Evolutionary conservation across 2,888 invertebrate genomes (phyloP).

Genomic region (Nomada fabriciana): DNA sequence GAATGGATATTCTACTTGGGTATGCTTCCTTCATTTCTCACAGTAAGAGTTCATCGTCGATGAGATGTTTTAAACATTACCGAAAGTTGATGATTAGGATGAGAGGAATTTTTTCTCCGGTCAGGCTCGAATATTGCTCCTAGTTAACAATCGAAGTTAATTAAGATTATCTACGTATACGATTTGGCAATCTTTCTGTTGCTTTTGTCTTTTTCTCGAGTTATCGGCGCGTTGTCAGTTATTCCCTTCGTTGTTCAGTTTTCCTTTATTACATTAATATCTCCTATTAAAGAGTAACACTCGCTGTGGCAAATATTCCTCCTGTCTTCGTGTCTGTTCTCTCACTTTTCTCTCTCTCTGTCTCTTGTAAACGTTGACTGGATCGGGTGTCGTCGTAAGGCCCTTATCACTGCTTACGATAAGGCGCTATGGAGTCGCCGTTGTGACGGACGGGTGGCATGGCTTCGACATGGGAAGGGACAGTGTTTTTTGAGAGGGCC

Average conservation of each 20-base stretch:
- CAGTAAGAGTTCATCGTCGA: background rate
- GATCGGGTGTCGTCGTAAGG: too few species aligned
- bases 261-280: slow-evolving; percentile 8
- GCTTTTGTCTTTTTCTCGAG: background rate
- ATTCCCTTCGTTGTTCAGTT: background rate
- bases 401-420: too few species aligned
- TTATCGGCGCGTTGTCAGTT: too few species aligned
- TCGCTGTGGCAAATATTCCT: background rate
- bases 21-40: background rate
- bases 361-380: too few species aligned
- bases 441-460: too few species aligned
- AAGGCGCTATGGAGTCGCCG: too few species aligned
- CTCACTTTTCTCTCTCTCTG: background rate
- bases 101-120: slow-evolving; percentile 16
- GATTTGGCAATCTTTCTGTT: slow-evolving; percentile 5
- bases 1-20: background rate
- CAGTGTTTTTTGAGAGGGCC: too few species aligned
- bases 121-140: slow-evolving; percentile 1
- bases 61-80: slow-evolving; percentile 6
- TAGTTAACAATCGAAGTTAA: slow-evolving; percentile 43
- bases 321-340: background rate
- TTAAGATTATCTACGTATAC: slow-evolving; percentile 3
- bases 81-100: background rate
- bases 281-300: slow-evolving; percentile 19
- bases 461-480: too few species aligned